Evolutionary conservation across 2,113 vertebrate genomes (phyloP).

Genomic region (Eretmochelys imbricata): DNA sequence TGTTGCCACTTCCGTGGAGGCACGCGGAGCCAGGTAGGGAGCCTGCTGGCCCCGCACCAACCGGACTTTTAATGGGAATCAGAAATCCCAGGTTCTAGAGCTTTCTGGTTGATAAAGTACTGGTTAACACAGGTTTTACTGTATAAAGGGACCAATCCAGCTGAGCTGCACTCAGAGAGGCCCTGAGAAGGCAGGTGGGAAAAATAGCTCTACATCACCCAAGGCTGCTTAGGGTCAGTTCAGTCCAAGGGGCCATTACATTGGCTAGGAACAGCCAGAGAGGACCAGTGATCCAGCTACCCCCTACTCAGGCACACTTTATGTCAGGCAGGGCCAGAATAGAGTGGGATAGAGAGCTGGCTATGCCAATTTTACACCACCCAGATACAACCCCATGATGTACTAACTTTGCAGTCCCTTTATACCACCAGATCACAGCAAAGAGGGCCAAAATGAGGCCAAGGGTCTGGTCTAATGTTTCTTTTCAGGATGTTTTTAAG

Average conservation of each 20-base stretch:
- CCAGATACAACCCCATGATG: background rate
- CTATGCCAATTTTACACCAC: background rate
- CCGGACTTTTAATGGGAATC: too few species aligned
- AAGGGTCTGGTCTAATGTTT: background rate
- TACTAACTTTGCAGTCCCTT: background rate
- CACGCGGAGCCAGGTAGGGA: too few species aligned
- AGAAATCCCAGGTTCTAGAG: too few species aligned
- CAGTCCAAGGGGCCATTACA: background rate
- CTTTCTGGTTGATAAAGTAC: too few species aligned
- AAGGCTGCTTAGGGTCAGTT: background rate
- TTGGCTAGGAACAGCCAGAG: background rate
- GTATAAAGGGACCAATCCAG: background rate
- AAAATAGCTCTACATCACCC: background rate
- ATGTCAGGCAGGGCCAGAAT: background rate
- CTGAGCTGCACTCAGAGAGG: background rate
- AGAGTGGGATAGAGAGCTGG: background rate
- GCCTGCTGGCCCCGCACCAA: too few species aligned
- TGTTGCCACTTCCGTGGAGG: too few species aligned
- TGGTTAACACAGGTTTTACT: too few species aligned
- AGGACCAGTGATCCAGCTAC: background rate
- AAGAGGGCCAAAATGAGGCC: background rate
- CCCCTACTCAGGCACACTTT: background rate
- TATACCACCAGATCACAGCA: background rate
- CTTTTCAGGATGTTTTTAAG: background rate
- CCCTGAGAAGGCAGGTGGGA: background rate